Evolutionary conservation across 2,888 invertebrate species (phyloP), one percentile per base, ranked within the genome.

Genomic region (Agrotis puta): DNA sequence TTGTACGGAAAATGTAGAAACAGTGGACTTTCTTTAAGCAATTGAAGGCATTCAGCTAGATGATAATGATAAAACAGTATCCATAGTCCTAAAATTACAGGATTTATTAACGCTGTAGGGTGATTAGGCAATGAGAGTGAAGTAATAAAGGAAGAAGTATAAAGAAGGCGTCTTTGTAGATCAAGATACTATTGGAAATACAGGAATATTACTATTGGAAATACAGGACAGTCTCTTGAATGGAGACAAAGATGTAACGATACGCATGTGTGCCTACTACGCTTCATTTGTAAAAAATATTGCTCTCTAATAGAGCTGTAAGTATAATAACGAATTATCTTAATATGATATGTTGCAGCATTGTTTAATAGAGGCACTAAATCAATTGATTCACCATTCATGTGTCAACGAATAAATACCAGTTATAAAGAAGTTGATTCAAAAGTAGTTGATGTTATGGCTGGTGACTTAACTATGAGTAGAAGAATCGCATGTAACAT

Each of bases 351-450:
- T 56, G 43, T 56, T 58, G 1, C 6, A n/a, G 48, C 54, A 77
- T 72, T 81, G 78, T 78, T 70, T 58, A 66, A 61, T 45, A 62
- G 24, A 53, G 20, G n/a, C 39, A 81, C 59, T 70, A 53, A 82
- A 70, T 77, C 67, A 76, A 61, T 76, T 73, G 63, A 69, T 70
- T n/a, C 16, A 24, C 78, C 51, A 81, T 78, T 81, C 65, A 81
- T 56, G 24, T 66, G 80, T 81, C 80, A 78, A 48, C 51, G n/a
- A 39, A 4, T 33, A 48, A 45, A 70, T 16, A n/a, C 20, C 7
- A 47, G 27, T 39, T 50, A 18, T 33, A 9, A 33, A 58, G 13
- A 51, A 73, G 14, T 24, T 51, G 13, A n/a, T 74, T 51, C 22
- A 47, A 70, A 63, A 27, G 65, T 24, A 20, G 20, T 57, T 14